These are phyloP conservation scores for Scyliorhinus canicula DNA, from an alignment of 2,797 vertebrate species.

Conservation along the genomic window DNA sequence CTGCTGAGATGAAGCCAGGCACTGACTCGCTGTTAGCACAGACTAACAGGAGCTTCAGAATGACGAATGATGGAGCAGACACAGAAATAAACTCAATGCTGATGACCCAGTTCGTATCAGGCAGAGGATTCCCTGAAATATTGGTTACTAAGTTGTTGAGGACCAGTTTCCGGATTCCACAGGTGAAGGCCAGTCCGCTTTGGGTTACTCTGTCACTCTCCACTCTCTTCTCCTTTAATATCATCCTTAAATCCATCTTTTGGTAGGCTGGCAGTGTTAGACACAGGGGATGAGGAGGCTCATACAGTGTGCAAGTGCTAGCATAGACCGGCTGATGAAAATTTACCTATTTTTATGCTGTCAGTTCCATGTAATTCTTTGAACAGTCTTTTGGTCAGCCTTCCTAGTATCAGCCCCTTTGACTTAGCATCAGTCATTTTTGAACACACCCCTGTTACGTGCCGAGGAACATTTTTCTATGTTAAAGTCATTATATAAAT, in stretches of 20 bases:
- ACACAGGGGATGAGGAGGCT: neutral
- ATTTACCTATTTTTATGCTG: neutral
- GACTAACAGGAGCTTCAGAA: neutral
- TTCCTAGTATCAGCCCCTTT: neutral
- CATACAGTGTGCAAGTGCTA: neutral
- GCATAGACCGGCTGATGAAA: neutral
- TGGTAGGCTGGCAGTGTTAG: neutral
- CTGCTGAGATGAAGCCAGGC: neutral
- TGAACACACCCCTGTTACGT: neutral
- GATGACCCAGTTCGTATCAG: neutral
- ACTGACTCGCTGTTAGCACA: neutral
- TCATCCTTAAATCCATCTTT: neutral
- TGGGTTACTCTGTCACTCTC: neutral
- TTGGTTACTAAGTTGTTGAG: neutral
- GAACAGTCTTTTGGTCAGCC: neutral
- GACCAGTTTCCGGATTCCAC: neutral
- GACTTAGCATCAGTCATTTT: neutral
- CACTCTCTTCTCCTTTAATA: neutral
- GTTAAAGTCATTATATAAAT: neutral
- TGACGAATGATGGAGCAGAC: neutral
- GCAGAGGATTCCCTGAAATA: neutral
- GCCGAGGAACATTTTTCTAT: neutral
- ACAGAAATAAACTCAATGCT: neutral
- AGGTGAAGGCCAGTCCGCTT: neutral
- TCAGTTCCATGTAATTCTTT: neutral